Conservation (phyloP, 2,888 invertebrate species). For the Agonopterix heracliana region DNA sequence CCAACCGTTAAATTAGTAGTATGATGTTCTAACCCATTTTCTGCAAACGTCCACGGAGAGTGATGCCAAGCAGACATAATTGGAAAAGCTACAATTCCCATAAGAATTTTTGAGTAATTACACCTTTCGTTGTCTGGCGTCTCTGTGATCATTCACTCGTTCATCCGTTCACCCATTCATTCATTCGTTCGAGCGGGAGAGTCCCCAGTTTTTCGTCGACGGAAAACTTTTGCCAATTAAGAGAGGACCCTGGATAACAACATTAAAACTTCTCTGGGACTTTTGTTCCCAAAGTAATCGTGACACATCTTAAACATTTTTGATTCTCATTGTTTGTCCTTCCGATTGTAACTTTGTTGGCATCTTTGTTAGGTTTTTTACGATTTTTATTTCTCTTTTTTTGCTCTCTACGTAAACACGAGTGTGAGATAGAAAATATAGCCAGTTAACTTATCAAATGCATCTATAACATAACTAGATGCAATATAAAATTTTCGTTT, state of each 20-base stretch:
- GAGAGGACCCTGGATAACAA: conserved; percentile 28
- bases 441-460: too few species aligned
- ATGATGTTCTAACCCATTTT: too few species aligned
- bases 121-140: conserved; percentile 30
- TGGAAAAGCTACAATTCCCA: conserved; percentile 25
- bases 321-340: conserved; percentile 12
- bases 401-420: too few species aligned
- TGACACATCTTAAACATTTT: conserved; percentile 26
- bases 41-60: background rate
- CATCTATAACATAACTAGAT: too few species aligned
- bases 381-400: background rate
- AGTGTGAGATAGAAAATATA: too few species aligned
- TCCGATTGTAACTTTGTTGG: background rate
- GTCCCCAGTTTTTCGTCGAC: conserved; percentile 15
- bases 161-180: conserved; percentile 41
- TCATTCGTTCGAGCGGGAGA: conserved; percentile 18
- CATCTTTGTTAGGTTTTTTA: background rate
- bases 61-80: conserved; percentile 2
- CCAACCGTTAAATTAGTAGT: too few species aligned
- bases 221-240: conserved; percentile 40
- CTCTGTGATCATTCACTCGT: conserved; percentile 48
- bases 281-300: conserved; percentile 32
- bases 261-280: conserved; percentile 32
- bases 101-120: conserved; percentile 51
- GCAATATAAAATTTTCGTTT: too few species aligned